These are phyloP conservation scores for Ophioderma brevispina DNA, from an alignment of 35 echinoderm and acorn worm species.

Conservation along the genomic window DNA sequence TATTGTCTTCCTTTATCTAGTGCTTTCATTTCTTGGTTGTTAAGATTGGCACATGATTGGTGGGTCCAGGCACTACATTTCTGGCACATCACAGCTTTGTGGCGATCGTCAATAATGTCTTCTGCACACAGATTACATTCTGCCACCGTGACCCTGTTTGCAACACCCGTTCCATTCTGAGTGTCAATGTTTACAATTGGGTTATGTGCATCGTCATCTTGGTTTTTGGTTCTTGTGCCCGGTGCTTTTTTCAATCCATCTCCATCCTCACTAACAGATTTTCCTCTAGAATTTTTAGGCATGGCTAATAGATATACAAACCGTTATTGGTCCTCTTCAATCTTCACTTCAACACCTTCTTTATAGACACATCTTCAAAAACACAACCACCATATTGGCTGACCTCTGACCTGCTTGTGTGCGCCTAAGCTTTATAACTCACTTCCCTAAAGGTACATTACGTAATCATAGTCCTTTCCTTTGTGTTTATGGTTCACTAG, in stretches of 20 bases:
- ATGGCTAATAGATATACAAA: neutral
- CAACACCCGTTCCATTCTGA: neutral
- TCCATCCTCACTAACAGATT: neutral
- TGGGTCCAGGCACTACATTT: constrained; percentile 5
- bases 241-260: neutral
- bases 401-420: too few relatives aligned
- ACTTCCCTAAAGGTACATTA: too few relatives aligned
- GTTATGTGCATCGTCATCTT: neutral
- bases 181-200: neutral
- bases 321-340: neutral
- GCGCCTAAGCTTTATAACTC: too few relatives aligned
- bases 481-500: too few relatives aligned
- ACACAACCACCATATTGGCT: neutral
- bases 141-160: neutral
- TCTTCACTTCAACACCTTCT: neutral
- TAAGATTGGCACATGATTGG: constrained; percentile 2
- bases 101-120: neutral
- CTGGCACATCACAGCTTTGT: constrained; percentile 8
- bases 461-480: too few relatives aligned
- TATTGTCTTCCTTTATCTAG: neutral
- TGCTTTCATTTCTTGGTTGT: constrained; percentile 25
- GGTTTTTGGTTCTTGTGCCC: neutral
- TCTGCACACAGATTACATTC: neutral
- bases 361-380: neutral
- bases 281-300: neutral